Evolutionary conservation across 2,888 invertebrate species (phyloP), one percentile per base, ranked within the genome.

Genomic region (Clanis bilineata): DNA sequence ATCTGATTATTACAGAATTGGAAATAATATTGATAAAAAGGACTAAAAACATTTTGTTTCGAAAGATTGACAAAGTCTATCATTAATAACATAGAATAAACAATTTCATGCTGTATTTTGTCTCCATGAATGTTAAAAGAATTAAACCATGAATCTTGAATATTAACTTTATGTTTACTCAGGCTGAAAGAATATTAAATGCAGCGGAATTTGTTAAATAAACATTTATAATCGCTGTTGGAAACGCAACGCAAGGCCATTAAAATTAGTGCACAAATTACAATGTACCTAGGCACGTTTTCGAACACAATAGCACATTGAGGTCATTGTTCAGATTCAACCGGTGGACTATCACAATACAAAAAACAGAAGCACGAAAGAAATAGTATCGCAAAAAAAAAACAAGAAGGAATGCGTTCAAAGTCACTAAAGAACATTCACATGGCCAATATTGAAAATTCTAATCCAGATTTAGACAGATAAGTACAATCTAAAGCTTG

Each of bases 191-290:
- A 18, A 23, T 3, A 57, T 10, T 45, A 9, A 51, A 51, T 39
- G 38, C 41, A 18, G 2, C 18, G 47, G 10, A 38, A 47, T 38
- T 51, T 38, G 51, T 10, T 23, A 28, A 21, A 51, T 43, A 9
- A 23, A 28, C 15, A 43, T 9, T 28, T 44, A 41, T 23, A 57
- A 36, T 32, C 21, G 36, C 32, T 28, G 51, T 18, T 51, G 18
- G n/a, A 59, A 59, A 59, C 41, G 45, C 25, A 45, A 15, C 9
- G 39, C 79, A 82, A 84, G 82, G 86, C 76, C 79, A 79, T 80
- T 75, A 73, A 74, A 80, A 83, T 85, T 81, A 76, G 72, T 65
- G 62, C 65, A 69, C 61, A 69, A 68, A 67, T 64, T 45, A 55
- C 25, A 60, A 43, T 56, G 36, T 45, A 36, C 36, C 1, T 36